These are phyloP conservation scores for Spilogale gracilis DNA, from an alignment of 2,113 vertebrate genomes.

Conservation along the genomic window DNA sequence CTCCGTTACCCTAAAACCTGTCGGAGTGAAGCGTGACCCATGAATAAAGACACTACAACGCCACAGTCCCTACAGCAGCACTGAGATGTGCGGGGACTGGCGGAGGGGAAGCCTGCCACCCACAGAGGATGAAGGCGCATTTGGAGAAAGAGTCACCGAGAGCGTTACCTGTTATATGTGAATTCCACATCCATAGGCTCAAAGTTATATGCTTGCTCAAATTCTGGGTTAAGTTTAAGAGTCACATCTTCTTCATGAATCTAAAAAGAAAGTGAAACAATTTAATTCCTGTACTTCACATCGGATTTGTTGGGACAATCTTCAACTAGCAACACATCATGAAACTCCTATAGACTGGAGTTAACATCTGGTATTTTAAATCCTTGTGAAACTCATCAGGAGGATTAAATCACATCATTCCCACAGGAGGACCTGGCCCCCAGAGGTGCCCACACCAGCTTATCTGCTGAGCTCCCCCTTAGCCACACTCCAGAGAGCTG, in stretches of 20 bases:
- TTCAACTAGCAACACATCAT: neutral
- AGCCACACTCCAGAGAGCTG: rapidly evolving
- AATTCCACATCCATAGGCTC: conserved; percentile 98
- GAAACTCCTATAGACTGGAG: neutral
- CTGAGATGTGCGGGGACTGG: rapidly evolving
- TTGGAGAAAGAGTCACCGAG: rapidly evolving
- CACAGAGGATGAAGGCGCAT: rapidly evolving
- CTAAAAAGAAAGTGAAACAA: conserved; percentile 68
- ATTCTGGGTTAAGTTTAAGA: conserved; percentile 91
- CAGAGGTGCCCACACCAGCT: rapidly evolving
- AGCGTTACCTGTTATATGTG: conserved; percentile 91
- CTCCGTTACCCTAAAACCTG: rapidly evolving
- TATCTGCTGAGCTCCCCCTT: too few relatives aligned
- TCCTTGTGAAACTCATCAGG: neutral
- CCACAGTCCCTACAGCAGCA: rapidly evolving
- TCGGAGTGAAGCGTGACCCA: neutral
- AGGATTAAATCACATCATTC: neutral
- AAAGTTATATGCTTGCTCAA: conserved; percentile 91
- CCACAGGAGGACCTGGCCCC: neutral
- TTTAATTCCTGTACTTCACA: neutral
- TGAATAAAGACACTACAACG: rapidly evolving
- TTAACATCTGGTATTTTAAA: neutral
- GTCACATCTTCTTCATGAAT: conserved; percentile 93
- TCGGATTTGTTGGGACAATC: neutral
- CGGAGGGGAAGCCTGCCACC: neutral